Conservation (phyloP, 1,140 invertebrate species). For the Copidosoma floridanum region DNA sequence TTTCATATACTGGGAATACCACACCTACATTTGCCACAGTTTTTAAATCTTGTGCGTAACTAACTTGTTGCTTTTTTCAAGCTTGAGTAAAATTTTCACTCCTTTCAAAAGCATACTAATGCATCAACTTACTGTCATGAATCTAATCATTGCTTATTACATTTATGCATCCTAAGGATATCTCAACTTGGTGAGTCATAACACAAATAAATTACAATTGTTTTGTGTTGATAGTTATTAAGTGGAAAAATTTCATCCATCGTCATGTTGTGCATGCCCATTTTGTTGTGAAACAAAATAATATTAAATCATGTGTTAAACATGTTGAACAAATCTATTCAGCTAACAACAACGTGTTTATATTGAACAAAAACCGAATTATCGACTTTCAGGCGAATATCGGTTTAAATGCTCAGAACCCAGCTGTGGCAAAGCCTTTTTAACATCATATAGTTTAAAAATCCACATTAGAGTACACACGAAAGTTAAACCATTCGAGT, state of each 20-base stretch:
- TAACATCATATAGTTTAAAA: constrained; percentile 93
- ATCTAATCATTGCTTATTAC: constrained; percentile 15
- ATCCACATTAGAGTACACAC: constrained; percentile 94
- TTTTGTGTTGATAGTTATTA: too few relatives aligned
- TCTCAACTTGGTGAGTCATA: constrained; percentile 36
- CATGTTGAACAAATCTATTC: too few relatives aligned
- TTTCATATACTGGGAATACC: neutral
- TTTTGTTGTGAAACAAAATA: too few relatives aligned
- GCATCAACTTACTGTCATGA: too few relatives aligned
- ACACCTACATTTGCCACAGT: neutral
- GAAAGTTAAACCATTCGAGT: constrained; percentile 89
- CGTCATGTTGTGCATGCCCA: too few relatives aligned
- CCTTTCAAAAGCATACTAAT: too few relatives aligned
- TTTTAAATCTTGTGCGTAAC: neutral
- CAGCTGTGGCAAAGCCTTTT: constrained; percentile 88
- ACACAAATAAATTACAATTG: constrained; percentile 4
- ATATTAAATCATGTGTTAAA: neutral
- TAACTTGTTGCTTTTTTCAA: neutral
- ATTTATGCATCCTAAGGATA: constrained; percentile 36
- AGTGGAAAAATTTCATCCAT: too few relatives aligned
- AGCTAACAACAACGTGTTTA: too few relatives aligned
- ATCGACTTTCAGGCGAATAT: constrained; percentile 77
- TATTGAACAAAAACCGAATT: constrained; percentile 11
- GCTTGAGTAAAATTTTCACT: too few relatives aligned
- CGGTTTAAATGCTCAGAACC: constrained; percentile 87